Evolutionary conservation across 64 coral and sea anemone genomes (phyloP).

Genomic region (Porites lutea): DNA sequence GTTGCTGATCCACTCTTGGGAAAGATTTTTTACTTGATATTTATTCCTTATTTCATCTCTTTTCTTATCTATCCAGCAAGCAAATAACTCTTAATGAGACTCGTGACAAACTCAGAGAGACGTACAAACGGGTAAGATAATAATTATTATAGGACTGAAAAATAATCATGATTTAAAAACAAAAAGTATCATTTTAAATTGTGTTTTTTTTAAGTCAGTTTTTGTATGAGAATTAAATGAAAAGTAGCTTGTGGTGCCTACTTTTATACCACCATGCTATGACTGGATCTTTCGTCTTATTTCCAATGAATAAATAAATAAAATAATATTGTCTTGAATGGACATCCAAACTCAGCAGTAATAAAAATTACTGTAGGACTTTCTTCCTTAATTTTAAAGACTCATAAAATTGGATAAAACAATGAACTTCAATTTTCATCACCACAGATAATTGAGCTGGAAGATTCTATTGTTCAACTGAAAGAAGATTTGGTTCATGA

Average conservation of each 20-base stretch:
- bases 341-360: too few species aligned
- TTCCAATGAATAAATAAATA: too few species aligned
- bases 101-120: conserved; percentile 90
- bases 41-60: background rate
- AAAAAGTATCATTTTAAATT: background rate
- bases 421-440: background rate
- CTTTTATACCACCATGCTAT: too few species aligned
- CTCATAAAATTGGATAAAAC: background rate
- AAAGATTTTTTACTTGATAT: background rate
- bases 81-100: conserved; percentile 99
- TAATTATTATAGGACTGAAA: background rate
- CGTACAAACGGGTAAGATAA: conserved; percentile 87
- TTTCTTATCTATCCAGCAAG: conserved; percentile 70
- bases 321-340: too few species aligned
- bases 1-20: too few species aligned
- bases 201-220: background rate
- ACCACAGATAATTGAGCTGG: conserved; percentile 94
- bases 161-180: background rate
- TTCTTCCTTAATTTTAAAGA: too few species aligned
- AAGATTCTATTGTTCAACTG: conserved; percentile 96
- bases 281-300: too few species aligned
- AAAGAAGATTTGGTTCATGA: conserved; percentile 92
- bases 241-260: too few species aligned
- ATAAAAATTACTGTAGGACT: too few species aligned
- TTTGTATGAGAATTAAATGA: too few species aligned